Conservation (phyloP, 2,888 invertebrate species). For the Bombylius major region DNA sequence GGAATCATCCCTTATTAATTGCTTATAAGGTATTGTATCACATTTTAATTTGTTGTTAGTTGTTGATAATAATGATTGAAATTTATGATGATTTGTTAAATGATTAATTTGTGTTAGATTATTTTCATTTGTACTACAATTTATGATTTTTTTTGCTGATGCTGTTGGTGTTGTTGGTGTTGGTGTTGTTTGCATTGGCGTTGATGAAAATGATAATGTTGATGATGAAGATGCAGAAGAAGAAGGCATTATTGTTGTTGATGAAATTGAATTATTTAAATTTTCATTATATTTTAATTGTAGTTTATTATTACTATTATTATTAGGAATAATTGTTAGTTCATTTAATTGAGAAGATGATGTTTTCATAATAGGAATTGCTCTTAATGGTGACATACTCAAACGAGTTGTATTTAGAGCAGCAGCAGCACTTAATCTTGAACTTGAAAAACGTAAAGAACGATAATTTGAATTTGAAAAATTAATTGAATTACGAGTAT, state of each 20-base stretch:
- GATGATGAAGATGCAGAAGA: slow-evolving; percentile 20
- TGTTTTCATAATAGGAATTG: not conserved
- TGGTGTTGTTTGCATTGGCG: slow-evolving; percentile 1
- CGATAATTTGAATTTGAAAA: slow-evolving; percentile 33
- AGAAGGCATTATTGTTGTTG: too few relatives aligned
- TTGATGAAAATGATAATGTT: slow-evolving; percentile 10
- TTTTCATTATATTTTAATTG: not conserved
- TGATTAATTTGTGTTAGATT: not conserved
- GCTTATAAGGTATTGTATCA: not conserved
- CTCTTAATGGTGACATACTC: not conserved
- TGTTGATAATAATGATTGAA: too few relatives aligned
- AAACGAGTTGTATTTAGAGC: not conserved
- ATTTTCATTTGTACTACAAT: not conserved
- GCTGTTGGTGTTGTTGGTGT: slow-evolving; percentile 11
- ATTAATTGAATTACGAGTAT: slow-evolving; percentile 32
- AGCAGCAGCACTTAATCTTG: slow-evolving; percentile 23
- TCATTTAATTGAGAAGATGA: not conserved
- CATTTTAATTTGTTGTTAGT: not conserved
- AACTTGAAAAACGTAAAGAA: slow-evolving; percentile 32
- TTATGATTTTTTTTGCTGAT: slow-evolving; percentile 4
- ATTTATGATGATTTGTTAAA: too few relatives aligned
- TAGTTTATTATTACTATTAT: too few relatives aligned
- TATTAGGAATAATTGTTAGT: not conserved
- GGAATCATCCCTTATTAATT: not conserved
- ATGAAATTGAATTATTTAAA: not conserved